Evolutionary conservation across 2,797 vertebrate genomes (phyloP), one percentile per base, ranked within the genome.

Genomic region (Pelobates cultripes): DNA sequence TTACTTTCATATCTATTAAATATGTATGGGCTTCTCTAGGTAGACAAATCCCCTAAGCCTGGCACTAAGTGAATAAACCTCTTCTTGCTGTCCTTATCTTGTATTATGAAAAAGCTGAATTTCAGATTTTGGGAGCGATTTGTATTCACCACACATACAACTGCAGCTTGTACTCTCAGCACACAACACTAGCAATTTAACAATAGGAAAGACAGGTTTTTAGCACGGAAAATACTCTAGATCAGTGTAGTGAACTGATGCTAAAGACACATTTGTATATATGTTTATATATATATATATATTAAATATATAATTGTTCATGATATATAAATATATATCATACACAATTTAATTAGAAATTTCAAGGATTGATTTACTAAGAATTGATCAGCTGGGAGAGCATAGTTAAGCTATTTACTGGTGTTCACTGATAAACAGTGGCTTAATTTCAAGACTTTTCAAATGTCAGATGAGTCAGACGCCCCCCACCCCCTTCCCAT

Each of bases 61-160:
- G 45, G 60, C 70, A 75, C 64, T 71, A 75, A 84, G 77, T 55
- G 67, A 84, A 79, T 76, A 70, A 75, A 83, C 77, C 44, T 71
- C 60, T 84, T 60, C 81, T 60, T 42, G 17, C 70, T 45, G 47
- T n/a, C 68, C 72, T 79, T 71, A 72, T 76, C 68, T 84, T 76
- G 40, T 76, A 12, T 76, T 76, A 71, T 72, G 47, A 63, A 78
- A 64, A 76, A 78, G 75, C 75, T 73, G 75, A 57, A 78, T 73
- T 67, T 76, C 45, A 73, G 75, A 82, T 73, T 70, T 74, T 79
- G 67, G 73, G 67, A 17, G 15, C 55, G 68, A 79, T 84, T 84
- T 84, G 73, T 84, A 84, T 84, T 79, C 82, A 76, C n/a, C 43
- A 67, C 42, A 66, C 77, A 84, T 80, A 60, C 73, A 71, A 79